Base-by-base conservation (phyloP, 2,888 invertebrate species). In the Koerneria pararmatus region DNA sequence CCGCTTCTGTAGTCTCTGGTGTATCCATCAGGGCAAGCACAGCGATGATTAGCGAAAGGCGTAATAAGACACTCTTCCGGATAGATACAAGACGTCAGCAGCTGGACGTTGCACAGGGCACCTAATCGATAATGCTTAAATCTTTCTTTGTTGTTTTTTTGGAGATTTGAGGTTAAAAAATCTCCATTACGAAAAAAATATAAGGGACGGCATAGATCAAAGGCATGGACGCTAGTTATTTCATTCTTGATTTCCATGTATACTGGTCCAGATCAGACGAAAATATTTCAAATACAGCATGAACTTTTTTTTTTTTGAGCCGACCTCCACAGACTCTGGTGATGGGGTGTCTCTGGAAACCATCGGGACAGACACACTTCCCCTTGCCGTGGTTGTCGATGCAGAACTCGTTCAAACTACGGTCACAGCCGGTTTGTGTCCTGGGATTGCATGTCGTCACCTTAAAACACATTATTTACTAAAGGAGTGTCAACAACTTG, bases 371-470 rank as follows among this genome's bases (percentile, higher is more conserved):
- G 22, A 73, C 74, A 66, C 83, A 83, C 11, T 63, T 56, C 24
- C 60, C 66, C 65, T 62, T 61, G 65, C 71, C 73, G 15, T 48
- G 62, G 4, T 75, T 73, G 27, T 71, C 65, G 5, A 75, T 74
- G 67, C 82, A 82, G 24, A 78, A 69, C 63, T 82, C 80, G 65
- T 81, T 81, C 19, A 77, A 72, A 27, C 78, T 71, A 49, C 83
- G 68, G 54, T 83, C 79, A 63, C 83, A 83, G n/a, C 82, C 80
- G 6, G 77, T 78, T 66, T 80, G 82, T 11, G 78, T 74, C 48
- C 74, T 60, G 35, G 78, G 71, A 62, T 79, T 80, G 70, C 83
- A 83, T n/a, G 68, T 68, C 59, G 74, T 77, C 37, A 71, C 31
- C 59, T 65, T 37, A 24, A 61, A 31, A 66, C 27, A 27, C 15